Conservation (phyloP, 1,140 invertebrate species). For the Oppia nitens region DNA sequence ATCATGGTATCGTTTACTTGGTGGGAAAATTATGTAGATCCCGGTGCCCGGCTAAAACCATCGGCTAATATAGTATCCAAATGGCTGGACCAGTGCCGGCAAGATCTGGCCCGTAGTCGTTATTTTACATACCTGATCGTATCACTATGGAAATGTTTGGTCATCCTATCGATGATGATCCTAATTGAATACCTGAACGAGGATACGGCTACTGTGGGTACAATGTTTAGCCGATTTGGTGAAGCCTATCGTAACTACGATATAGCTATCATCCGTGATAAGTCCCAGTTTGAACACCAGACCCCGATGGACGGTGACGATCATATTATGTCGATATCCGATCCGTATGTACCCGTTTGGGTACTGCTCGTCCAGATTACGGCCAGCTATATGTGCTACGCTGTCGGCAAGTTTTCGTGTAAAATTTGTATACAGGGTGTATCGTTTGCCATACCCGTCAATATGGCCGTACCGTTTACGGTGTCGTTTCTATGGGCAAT, state of each 20-base stretch:
- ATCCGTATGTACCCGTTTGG: constrained; percentile 5
- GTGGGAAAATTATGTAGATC: constrained; percentile 86
- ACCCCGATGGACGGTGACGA: constrained; percentile 7
- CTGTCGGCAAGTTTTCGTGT: constrained; percentile 85
- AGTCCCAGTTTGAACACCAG: constrained; percentile 2
- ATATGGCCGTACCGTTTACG: constrained; percentile 27
- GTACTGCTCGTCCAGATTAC: constrained; percentile 58
- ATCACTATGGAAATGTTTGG: constrained; percentile 66
- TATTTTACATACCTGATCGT: constrained; percentile 76
- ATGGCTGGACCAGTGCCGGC: constrained; percentile 50
- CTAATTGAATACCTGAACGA: constrained; percentile 47
- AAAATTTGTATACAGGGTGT: constrained; percentile 73
- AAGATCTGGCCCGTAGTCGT: constrained; percentile 52
- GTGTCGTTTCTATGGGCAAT: constrained; percentile 22
- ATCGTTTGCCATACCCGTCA: constrained; percentile 31
- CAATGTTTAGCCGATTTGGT: constrained; percentile 3
- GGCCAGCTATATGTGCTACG: constrained; percentile 66
- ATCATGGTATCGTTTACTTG: constrained; percentile 59
- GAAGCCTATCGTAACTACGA: neutral
- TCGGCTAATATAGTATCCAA: constrained; percentile 45
- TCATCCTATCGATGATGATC: constrained; percentile 54
- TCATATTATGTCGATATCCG: neutral
- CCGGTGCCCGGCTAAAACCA: no score
- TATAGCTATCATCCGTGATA: neutral
- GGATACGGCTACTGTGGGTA: constrained; percentile 39